Conservation (phyloP, 2,888 invertebrate genomes). For the Sesamia inferens region DNA sequence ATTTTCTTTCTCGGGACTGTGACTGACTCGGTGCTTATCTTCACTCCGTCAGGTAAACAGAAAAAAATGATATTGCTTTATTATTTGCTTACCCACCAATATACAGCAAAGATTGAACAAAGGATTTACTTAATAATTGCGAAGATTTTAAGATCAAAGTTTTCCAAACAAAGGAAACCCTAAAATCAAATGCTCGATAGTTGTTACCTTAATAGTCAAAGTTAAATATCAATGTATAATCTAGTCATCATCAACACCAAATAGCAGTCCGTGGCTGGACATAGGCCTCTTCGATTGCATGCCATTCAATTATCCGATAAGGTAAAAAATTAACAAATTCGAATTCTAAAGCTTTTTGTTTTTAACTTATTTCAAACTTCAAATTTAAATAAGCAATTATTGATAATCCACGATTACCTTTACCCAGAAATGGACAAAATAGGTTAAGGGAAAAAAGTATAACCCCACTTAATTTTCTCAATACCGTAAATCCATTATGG, state of each 20-base stretch:
- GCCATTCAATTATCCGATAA: background rate
- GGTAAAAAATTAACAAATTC: background rate
- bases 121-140: background rate
- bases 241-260: background rate
- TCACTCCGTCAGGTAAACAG: no score
- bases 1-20: no score
- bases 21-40: no score
- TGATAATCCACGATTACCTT: background rate
- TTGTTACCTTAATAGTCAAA: background rate
- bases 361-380: no score
- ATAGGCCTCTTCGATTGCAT: no score
- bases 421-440: no score
- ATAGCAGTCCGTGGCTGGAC: no score
- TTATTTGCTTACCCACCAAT: no score
- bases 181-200: background rate
- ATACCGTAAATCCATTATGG: slow-evolving; percentile 1
- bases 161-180: background rate
- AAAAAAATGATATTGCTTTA: no score
- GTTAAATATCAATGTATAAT: background rate
- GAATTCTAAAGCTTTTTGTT: background rate
- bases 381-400: no score
- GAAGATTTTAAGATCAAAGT: background rate
- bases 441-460: background rate
- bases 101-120: no score
- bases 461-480: background rate